These are phyloP conservation scores for Cheilosia grossa DNA, from an alignment of 2,888 invertebrate genomes.

Conservation along the genomic window DNA sequence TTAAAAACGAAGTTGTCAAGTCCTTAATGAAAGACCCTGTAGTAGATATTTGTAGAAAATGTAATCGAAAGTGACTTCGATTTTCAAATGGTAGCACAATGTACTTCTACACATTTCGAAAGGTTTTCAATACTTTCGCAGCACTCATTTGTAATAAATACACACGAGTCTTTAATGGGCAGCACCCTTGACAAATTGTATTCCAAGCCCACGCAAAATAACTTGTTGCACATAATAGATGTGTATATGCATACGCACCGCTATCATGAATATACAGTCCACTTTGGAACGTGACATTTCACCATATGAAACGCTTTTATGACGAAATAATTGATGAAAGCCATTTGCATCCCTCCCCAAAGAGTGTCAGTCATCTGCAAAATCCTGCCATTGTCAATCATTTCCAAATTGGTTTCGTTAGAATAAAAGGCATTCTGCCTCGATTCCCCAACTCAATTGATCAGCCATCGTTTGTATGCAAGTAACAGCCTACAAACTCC, in stretches of 20 bases:
- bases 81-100: too few species aligned
- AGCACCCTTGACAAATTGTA: too few species aligned
- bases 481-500: conserved; percentile 13
- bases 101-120: too few species aligned
- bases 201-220: too few species aligned
- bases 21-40: too few species aligned
- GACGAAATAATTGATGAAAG: conserved; percentile 60
- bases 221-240: too few species aligned
- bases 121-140: too few species aligned
- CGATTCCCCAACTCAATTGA: conserved; percentile 20
- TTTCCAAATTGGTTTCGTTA: conserved; percentile 66
- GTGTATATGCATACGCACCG: background rate
- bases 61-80: too few species aligned
- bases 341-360: conserved; percentile 25
- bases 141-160: too few species aligned
- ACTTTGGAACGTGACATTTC: conserved; percentile 56
- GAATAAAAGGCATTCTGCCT: conserved; percentile 53
- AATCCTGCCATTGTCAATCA: conserved; percentile 55
- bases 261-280: background rate
- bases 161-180: too few species aligned
- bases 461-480: conserved; percentile 18
- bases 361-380: conserved; percentile 46
- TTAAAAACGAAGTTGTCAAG: too few species aligned
- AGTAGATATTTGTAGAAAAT: too few species aligned
- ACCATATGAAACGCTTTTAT: conserved; percentile 44